Conservation (phyloP, 1,140 invertebrate species). For the Drosophila watanabei region DNA sequence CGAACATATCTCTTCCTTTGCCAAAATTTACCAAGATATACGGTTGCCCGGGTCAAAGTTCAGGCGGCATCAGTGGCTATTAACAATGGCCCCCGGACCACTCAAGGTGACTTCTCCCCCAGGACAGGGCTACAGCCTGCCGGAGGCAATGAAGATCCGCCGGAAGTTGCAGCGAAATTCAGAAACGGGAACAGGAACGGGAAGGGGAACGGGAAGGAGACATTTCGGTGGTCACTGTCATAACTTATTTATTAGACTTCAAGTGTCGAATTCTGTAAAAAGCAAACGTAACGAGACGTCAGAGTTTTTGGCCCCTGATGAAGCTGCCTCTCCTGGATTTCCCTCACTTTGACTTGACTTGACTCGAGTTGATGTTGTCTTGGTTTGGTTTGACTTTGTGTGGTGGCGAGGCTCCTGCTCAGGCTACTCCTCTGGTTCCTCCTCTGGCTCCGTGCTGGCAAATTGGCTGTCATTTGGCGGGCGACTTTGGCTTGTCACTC, state of each 20-base stretch:
- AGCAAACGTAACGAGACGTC: conserved; percentile 42
- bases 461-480: conserved; percentile 49
- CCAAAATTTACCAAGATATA: conserved; percentile 6
- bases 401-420: neutral
- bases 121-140: neutral
- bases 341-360: conserved; percentile 1
- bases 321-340: conserved; percentile 1
- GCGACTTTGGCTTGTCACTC: conserved; percentile 33
- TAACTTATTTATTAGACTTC: conserved; percentile 74
- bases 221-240: conserved; percentile 55
- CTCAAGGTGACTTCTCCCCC: conserved; percentile 4
- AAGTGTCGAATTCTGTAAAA: conserved; percentile 71
- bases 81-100: conserved; percentile 29
- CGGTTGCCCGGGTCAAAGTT: conserved; percentile 3
- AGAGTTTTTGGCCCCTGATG: conserved; percentile 5
- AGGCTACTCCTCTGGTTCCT: neutral
- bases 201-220: conserved; percentile 25
- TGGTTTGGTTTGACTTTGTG: conserved; percentile 10
- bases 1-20: conserved; percentile 13
- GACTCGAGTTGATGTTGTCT: neutral
- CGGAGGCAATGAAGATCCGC: neutral
- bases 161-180: conserved; percentile 1
- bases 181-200: neutral
- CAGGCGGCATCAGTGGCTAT: conserved; percentile 35
- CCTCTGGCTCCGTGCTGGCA: neutral